Percentiles rank a stretch among this genome's conserved stretches.
phyloP scores from a whole-genome alignment of 2,888 invertebrate species.

The Cenopis cana region DNA sequence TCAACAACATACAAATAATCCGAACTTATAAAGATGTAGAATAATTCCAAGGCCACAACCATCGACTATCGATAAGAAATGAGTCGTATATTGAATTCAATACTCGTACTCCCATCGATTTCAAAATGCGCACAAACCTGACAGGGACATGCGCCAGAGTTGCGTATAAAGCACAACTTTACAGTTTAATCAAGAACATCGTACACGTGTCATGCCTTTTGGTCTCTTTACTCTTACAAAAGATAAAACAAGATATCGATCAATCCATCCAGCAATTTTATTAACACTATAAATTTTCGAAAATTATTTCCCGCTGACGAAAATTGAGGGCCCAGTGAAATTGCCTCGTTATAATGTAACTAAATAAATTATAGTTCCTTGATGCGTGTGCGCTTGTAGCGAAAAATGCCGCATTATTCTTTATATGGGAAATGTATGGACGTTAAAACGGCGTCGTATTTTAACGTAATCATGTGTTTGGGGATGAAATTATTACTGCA shows the following conservation, averaged over 20 bases:
- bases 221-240: conserved; percentile 24
- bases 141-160: conserved; percentile 9
- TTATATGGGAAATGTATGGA: conserved; percentile 34
- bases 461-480: conserved; percentile 42
- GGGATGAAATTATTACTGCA: conserved; percentile 36
- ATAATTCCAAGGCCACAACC: neutral
- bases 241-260: conserved; percentile 63
- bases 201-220: conserved; percentile 30
- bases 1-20: too few relatives aligned
- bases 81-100: conserved; percentile 7
- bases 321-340: conserved; percentile 59
- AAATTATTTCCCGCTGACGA: conserved; percentile 62
- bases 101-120: conserved; percentile 30
- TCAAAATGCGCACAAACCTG: conserved; percentile 17
- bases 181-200: conserved; percentile 34
- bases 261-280: conserved; percentile 66
- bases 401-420: conserved; percentile 49
- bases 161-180: conserved; percentile 36
- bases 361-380: conserved; percentile 66
- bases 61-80: neutral
- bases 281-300: conserved; percentile 65
- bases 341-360: conserved; percentile 61
- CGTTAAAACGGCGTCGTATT: conserved; percentile 30
- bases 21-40: too few relatives aligned
- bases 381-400: conserved; percentile 58